Percentiles rank a stretch among this genome's conserved stretches.
These are phyloP conservation scores for Calliphora vomitoria DNA, from an alignment of 2,888 invertebrate genomes.

Conservation along the genomic window DNA sequence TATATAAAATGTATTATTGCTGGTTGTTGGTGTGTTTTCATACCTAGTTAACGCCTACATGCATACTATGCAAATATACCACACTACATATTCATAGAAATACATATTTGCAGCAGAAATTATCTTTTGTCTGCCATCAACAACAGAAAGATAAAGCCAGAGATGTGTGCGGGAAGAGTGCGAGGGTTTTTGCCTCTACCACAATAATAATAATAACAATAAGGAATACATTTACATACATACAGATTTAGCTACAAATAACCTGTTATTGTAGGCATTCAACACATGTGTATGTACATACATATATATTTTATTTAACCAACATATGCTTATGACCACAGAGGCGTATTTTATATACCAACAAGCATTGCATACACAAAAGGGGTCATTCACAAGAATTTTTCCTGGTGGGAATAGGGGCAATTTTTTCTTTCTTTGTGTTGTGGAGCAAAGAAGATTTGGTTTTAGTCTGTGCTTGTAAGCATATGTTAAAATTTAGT, in stretches of 20 bases:
- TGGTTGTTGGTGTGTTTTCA: not conserved
- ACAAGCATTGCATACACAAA: constrained; percentile 34
- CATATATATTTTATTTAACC: constrained; percentile 36
- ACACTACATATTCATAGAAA: not conserved
- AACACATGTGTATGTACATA: not conserved
- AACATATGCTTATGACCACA: constrained; percentile 59
- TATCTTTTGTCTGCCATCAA: constrained; percentile 72
- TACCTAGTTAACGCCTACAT: constrained; percentile 66
- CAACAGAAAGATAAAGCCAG: constrained; percentile 51
- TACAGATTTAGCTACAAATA: constrained; percentile 50
- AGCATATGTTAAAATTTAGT: constrained; percentile 24
- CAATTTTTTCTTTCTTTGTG: constrained; percentile 11
- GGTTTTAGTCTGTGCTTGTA: not conserved
- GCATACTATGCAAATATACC: constrained; percentile 59
- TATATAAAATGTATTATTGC: constrained; percentile 29
- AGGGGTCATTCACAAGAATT: constrained; percentile 29
- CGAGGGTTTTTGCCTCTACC: not conserved
- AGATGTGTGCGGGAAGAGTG: not conserved
- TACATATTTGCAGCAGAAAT: constrained; percentile 44
- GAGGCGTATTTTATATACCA: constrained; percentile 51
- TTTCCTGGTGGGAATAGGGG: not conserved
- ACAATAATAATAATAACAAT: constrained; percentile 48
- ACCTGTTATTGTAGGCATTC: constrained; percentile 54
- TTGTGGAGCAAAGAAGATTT: not conserved
- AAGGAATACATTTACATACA: constrained; percentile 26